Evolutionary conservation across 2,113 vertebrate genomes (phyloP), one percentile per base, ranked within the genome.

Genomic region (Pungitius pungitius): DNA sequence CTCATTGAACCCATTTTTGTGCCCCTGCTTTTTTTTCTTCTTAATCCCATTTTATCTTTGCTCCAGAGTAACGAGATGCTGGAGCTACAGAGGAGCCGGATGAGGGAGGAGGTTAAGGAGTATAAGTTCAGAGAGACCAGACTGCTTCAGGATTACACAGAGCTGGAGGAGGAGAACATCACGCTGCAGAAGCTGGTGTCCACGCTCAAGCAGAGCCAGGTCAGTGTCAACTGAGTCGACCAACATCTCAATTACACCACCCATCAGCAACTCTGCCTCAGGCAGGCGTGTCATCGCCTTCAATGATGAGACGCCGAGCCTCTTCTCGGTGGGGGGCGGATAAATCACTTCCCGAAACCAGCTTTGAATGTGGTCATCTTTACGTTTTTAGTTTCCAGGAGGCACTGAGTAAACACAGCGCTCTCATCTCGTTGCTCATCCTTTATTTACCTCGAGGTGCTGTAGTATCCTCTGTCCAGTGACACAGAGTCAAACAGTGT

Each of bases 91-190:
- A 94, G 95, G 85, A 93, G 93, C 90, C 90, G 96, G 58, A 96
- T 97, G 96, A 97, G 96, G 75, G 98, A 99, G 10, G 98, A 99
- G 89, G 96, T 97, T 43, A 94, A 95, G 73, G 98, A 99, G 85
- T 99, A 96, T 84, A 99, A 99, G 66, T 99, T 99, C 81, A 94
- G 98, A 69, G 98, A 99, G 78, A 93, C 95, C 0, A 90, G 98
- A 4, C 95, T 99, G 55, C 95, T 99, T 52, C 98, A 99, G 89
- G 98, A 99, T 84, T 99, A 99, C 86, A 98, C 96, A 0, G 98
- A 99, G 79, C 95, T 99, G 64, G 98, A 99, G 82, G 98, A 99
- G 78, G 98, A 99, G 91, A 99, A 99, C 84, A 99, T 99, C 89
- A 96, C 95, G 0, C 90, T 99, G 77, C 98, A 99, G 93, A 99